Base-by-base conservation (phyloP, 2,113 vertebrate species). In the Balaeniceps rex region DNA sequence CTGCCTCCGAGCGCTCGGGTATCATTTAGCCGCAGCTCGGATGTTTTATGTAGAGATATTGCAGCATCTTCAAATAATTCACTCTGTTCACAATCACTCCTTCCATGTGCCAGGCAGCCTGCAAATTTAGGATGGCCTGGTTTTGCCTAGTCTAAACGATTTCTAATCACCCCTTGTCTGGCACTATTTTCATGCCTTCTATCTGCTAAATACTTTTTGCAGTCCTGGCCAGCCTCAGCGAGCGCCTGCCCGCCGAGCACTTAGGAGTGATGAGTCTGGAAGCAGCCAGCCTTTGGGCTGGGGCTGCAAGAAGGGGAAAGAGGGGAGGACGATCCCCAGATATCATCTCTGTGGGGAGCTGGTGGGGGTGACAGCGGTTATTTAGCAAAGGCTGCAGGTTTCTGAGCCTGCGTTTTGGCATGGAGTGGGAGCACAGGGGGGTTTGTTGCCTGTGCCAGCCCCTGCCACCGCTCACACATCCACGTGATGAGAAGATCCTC, bases 31-130 rank as follows among this genome's bases (percentile, higher is more conserved):
- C 69, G 21, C 22, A 5, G 7, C 75, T 36, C 17, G 0, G 11
- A 31, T 5, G 2, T 38, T 88, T 94, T 18, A 42, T 5, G 0
- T 2, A 18, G 68, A 80, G 46, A 10, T 54, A 18, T 80, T 40
- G 80, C 94, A 84, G 81, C 87, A 36, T 12, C 89, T 51, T 84
- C 94, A 81, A 74, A 78, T 65, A 72, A 78, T n/a, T 81, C 24
- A 76, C 86, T 70, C 83, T 1, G 0, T n/a, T 87, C 91, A 54
- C 93, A 76, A 90, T 40, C 23, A 8, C 13, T 77, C 51, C 46
- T 83, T 61, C 76, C 55, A 2, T 23, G 63, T 58, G 57, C 17
- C 76, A 76, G 69, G 51, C 86, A 77, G 76, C 69, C 65, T 78
- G 54, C 64, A 82, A 34, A 65, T 85, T 79, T 79, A 55, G 74